Evolutionary conservation across 2,797 vertebrate genomes (phyloP), one percentile per base, ranked within the genome.

Genomic region (Semaprochilodus insignis): DNA sequence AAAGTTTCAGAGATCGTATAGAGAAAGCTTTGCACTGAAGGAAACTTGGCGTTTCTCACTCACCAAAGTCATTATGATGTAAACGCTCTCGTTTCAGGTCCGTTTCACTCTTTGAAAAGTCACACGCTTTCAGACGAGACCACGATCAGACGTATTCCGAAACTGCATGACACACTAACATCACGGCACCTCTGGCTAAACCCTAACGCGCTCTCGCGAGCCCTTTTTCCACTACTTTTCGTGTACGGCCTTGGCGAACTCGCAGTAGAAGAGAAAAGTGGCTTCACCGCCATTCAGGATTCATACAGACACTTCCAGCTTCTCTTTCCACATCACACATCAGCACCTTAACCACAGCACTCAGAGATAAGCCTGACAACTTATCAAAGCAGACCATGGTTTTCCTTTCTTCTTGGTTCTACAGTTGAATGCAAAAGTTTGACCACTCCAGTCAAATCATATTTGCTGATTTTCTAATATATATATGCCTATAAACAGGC

Each of bases 371-470:
- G 82, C 13, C 88, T 91, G 91, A 84, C 87, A 87, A 84, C 88
- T 87, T 91, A 90, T 91, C 89, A 77, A 86, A 86, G 85, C 85
- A 81, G 85, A 82, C 92, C 82, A 31, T 13, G 70, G 81, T 92
- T 92, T 85, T 89, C 51, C 15, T 2, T 48, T 48, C 44, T 48
- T 13, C 8, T 11, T 48, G 11, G 44, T 48, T 48, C 44, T 48
- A 48, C 44, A 11, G 44, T 13, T 13, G 10, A 48, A 48, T 11
- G 44, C 10, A 48, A 48, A 44, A 10, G 44, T 11, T 13, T 48
- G 10, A 10, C 6, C 10, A 10, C 8, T 48, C 0, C 2, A 13
- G 44, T 48, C 44, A 48, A 48, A 48, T 48, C 1, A 48, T 0
- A 11, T 48, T 48, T 48, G 8, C 11, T 48, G 40, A 40, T 40